Percentiles rank a stretch among this genome's conserved stretches.
Conservation (phyloP, 2,113 vertebrate genomes). For the Corythoichthys intestinalis region DNA sequence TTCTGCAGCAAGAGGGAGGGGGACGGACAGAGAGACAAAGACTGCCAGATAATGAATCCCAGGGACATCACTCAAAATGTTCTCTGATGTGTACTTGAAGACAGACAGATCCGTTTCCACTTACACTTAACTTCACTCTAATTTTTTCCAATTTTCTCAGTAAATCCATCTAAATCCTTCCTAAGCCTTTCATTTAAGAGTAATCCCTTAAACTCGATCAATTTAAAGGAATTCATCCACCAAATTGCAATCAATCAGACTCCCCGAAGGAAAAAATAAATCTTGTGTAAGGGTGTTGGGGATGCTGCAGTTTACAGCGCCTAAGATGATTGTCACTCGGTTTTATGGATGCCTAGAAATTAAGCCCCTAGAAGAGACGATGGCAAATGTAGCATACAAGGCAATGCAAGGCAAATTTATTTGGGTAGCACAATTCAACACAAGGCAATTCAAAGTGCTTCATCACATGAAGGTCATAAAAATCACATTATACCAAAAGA, state of each 20-base stretch:
- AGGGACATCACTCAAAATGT: neutral
- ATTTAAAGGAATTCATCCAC: slow-evolving; percentile 4
- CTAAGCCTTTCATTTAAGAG: slow-evolving; percentile 3
- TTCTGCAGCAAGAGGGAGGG: neutral
- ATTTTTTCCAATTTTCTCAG: neutral
- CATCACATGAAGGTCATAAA: no score
- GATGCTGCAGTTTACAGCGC: neutral
- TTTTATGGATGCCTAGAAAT: no score
- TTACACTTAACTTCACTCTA: neutral
- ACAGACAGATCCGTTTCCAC: neutral
- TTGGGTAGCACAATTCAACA: no score
- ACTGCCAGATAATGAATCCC: neutral
- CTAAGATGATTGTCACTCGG: neutral
- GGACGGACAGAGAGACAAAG: neutral
- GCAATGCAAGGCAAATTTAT: no score
- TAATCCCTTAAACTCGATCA: slow-evolving; percentile 2
- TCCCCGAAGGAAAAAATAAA: neutral
- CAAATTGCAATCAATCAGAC: slow-evolving; percentile 5
- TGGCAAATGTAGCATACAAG: no score
- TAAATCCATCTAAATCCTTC: neutral
- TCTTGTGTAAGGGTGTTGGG: neutral
- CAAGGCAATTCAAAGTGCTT: no score
- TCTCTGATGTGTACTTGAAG: neutral
- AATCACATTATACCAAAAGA: no score
- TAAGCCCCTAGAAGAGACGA: no score